Evolutionary conservation across 2,113 vertebrate genomes (phyloP).

Genomic region (Oreochromis spilurus): DNA sequence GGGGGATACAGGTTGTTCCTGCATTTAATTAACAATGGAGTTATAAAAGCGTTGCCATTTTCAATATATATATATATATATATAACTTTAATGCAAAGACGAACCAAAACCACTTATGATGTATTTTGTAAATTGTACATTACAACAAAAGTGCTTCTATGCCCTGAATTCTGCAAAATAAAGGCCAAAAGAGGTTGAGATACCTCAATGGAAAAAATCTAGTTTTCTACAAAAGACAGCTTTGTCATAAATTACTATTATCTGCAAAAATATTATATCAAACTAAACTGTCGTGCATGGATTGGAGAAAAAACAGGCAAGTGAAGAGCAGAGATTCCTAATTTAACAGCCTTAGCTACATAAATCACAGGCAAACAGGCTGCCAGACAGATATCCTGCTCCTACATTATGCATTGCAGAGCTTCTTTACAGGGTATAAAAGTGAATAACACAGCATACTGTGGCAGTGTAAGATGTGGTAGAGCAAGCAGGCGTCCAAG

Average conservation of each 20-base stretch:
- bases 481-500: constrained; percentile 62
- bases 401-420: constrained; percentile 59
- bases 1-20: background rate
- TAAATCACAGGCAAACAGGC: constrained; percentile 48
- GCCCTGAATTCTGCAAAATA: background rate
- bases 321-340: background rate
- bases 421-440: constrained; percentile 43
- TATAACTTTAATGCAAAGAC: background rate
- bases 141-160: background rate
- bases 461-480: constrained; percentile 54
- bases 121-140: background rate
- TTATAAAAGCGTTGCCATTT: background rate
- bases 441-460: constrained; percentile 51
- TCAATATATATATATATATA: rapidly evolving
- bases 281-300: background rate
- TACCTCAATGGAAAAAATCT: constrained; percentile 50
- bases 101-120: background rate
- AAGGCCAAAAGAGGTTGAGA: background rate
- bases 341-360: background rate
- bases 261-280: background rate
- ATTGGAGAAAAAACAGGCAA: background rate
- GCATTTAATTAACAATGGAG: background rate
- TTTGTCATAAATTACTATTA: background rate
- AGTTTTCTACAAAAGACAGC: background rate
- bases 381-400: constrained; percentile 48